Evolutionary conservation across 2,888 invertebrate genomes (phyloP), one percentile per base, ranked within the genome.

Genomic region (Diarsia brunnea): DNA sequence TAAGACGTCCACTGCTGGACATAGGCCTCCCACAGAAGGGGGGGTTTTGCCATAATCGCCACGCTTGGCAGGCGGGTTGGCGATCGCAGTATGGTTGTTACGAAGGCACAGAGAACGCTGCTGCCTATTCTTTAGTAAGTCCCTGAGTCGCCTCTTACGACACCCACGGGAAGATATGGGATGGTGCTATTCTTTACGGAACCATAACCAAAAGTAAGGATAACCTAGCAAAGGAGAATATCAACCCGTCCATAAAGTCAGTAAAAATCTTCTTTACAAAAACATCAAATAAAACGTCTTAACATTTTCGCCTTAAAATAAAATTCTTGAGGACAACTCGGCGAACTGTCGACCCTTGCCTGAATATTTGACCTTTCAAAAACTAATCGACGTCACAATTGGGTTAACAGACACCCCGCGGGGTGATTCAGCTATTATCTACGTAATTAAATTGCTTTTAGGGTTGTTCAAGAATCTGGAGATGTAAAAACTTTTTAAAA

Each of bases 321-420:
- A 55, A 61, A 27, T 19, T 21, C 4, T 60, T 5, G 3, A 65
- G 4, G 21, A 53, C 69, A 79, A 67, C 2, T 24, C 14, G 16
- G 49, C 4, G 7, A 21, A 38, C 21, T 61, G 38, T 12, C 14
- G 21, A 45, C 38, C 11, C 31, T 38, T 27, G 11, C 0, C 43
- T 19, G 27, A 73, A 61, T 71, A 70, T 71, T 58, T 67, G 58
- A 66, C 58, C 73, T 72, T 82, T 73, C 19, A n/a, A 19, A 67
- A 74, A 76, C 58, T 76, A 81, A 84, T 78, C 78, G 76, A 24
- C 73, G 64, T 76, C 61, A 53, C 58, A 78, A 84, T 81, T 82
- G 47, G 60, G 58, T 84, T 85, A 84, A 65, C 58, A 70, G 76
- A 85, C 66, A 67, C 73, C 82, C 70, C 53, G 21, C 27, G 38